A percentile compares a stretch with the other conserved stretches of the same genome.
These are phyloP conservation scores for Panopea generosa DNA, from an alignment of 2,888 invertebrate species.

Conservation along the genomic window DNA sequence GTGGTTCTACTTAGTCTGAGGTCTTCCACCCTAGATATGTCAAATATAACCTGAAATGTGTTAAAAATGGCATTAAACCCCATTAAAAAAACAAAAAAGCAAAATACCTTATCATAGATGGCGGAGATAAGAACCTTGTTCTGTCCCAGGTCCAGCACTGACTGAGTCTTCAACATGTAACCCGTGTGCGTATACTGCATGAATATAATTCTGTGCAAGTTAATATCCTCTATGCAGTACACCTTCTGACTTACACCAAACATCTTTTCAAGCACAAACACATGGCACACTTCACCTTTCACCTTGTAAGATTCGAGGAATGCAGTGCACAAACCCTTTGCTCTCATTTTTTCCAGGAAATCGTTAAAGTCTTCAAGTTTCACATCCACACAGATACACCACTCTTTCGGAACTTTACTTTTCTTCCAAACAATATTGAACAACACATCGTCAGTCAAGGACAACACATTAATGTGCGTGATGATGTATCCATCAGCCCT, in stretches of 20 bases:
- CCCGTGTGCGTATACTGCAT: neutral
- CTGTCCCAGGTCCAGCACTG: slow-evolving; percentile 11
- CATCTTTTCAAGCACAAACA: slow-evolving; percentile 42
- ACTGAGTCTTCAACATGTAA: slow-evolving; percentile 24
- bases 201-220: slow-evolving; percentile 14
- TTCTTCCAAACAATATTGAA: slow-evolving; percentile 75
- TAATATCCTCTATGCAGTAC: slow-evolving; percentile 15
- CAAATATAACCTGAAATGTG: too few species aligned
- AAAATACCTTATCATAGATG: slow-evolving; percentile 13
- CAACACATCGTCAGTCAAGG: slow-evolving; percentile 48
- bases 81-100: too few species aligned
- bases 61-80: too few species aligned
- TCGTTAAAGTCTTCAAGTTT: slow-evolving; percentile 20
- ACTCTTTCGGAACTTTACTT: slow-evolving; percentile 5
- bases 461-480: slow-evolving; percentile 56
- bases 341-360: slow-evolving; percentile 13
- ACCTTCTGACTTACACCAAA: slow-evolving; percentile 21
- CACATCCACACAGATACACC: slow-evolving; percentile 48
- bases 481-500: slow-evolving; percentile 53
- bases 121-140: slow-evolving; percentile 38
- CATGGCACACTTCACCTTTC: slow-evolving; percentile 25
- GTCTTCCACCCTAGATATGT: too few species aligned
- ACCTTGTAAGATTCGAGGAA: slow-evolving; percentile 48
- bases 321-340: slow-evolving; percentile 18
- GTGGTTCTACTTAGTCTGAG: too few species aligned